Evolutionary conservation across 2,888 invertebrate genomes (phyloP).

Genomic region (Agapostemon virescens): DNA sequence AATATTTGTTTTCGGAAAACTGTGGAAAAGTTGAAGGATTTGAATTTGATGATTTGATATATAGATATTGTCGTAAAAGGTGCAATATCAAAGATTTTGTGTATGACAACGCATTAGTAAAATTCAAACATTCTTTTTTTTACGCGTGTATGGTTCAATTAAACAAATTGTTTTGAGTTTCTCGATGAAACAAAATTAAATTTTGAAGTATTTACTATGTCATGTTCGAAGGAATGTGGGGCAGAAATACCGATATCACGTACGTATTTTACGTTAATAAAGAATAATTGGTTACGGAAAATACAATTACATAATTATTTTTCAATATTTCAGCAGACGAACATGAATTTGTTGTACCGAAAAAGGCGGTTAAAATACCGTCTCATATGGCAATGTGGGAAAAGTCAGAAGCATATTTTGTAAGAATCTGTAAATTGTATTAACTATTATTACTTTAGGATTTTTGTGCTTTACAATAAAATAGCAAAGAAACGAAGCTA

Average conservation of each 20-base stretch:
- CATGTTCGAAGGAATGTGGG: constrained; percentile 39
- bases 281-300: not conserved
- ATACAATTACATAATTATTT: not conserved
- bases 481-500: too few relatives aligned
- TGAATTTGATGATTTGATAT: not conserved
- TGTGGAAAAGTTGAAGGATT: not conserved
- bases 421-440: constrained; percentile 76
- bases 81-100: not conserved
- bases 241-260: constrained; percentile 44
- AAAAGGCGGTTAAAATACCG: constrained; percentile 84
- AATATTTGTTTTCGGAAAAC: not conserved
- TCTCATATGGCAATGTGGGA: constrained; percentile 91
- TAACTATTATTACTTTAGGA: not conserved
- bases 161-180: not conserved
- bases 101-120: not conserved
- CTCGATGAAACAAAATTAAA: constrained; percentile 18
- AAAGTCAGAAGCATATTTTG: constrained; percentile 92
- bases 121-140: constrained; percentile 23
- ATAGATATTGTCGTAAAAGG: not conserved
- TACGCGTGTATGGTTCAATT: not conserved
- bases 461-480: not conserved
- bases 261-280: constrained; percentile 39
- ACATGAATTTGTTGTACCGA: constrained; percentile 85
- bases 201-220: constrained; percentile 42
- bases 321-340: constrained; percentile 78